These are phyloP conservation scores for Drosophila vallismaia DNA, from an alignment of 2,888 invertebrate species.

Conservation along the genomic window DNA sequence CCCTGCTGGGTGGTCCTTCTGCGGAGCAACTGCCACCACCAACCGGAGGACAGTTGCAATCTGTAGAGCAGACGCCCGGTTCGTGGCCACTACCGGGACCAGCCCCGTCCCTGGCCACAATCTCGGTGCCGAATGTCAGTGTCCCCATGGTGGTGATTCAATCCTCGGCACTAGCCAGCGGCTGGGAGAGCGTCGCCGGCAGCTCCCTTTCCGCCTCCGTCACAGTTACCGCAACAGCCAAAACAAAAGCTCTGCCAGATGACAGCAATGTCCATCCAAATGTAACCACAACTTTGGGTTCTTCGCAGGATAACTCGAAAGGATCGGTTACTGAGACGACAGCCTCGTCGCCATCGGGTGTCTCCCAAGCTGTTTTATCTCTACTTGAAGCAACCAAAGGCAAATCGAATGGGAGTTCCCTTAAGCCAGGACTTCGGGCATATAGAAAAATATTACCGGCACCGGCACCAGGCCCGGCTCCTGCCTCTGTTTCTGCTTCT, in stretches of 20 bases:
- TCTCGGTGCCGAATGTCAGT: neutral
- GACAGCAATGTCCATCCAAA: neutral
- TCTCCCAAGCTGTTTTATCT: neutral
- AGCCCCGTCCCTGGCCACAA: too few relatives aligned
- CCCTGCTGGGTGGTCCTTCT: too few relatives aligned
- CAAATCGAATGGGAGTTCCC: neutral
- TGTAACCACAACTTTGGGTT: neutral
- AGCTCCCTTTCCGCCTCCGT: neutral
- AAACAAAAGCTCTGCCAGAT: neutral
- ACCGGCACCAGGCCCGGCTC: too few relatives aligned
- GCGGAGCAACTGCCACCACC: too few relatives aligned
- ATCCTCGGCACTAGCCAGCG: neutral
- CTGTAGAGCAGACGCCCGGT: too few relatives aligned
- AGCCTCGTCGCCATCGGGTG: neutral
- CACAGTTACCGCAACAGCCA: neutral
- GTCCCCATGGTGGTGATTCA: neutral
- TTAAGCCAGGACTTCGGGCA: too few relatives aligned
- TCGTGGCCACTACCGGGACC: too few relatives aligned
- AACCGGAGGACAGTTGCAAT: too few relatives aligned
- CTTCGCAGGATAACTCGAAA: neutral
- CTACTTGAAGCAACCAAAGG: neutral
- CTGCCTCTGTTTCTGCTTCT: too few relatives aligned
- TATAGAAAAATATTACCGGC: neutral
- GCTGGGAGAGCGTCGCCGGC: neutral
- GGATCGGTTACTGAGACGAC: neutral